A percentile compares a stretch with the other conserved stretches of the same genome.
These are phyloP conservation scores for Eristalinus aeneus DNA, from an alignment of 2,888 invertebrate species.

Conservation along the genomic window DNA sequence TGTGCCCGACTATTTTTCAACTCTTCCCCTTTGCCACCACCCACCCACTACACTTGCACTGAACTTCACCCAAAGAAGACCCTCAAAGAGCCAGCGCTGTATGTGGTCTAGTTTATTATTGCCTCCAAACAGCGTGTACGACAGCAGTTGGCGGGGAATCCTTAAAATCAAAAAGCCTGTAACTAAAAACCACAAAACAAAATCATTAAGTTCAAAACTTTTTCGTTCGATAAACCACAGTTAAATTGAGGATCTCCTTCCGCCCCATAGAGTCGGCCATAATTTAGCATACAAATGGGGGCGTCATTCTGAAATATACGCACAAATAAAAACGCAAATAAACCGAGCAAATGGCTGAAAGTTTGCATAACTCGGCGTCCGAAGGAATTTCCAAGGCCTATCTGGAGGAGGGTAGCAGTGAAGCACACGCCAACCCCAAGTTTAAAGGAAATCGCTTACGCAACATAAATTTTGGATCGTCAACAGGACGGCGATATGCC, in stretches of 20 bases:
- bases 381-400: conserved; percentile 27
- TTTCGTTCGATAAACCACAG: conserved; percentile 47
- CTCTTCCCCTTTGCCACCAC: not conserved
- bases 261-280: conserved; percentile 39
- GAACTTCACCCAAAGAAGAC: not conserved
- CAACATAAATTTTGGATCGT: conserved; percentile 67
- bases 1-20: not conserved
- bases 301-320: conserved; percentile 39
- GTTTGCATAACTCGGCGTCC: conserved; percentile 49
- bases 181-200: conserved; percentile 48
- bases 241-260: conserved; percentile 41
- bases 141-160: not conserved
- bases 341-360: conserved; percentile 57
- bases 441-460: conserved; percentile 64
- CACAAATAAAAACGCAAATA: conserved; percentile 67
- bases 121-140: not conserved
- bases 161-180: conserved; percentile 37
- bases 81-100: not conserved
- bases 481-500: conserved; percentile 41
- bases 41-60: not conserved
- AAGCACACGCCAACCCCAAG: not conserved
- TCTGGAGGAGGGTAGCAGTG: not conserved
- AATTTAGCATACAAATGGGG: conserved; percentile 62
- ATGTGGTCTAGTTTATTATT: not conserved
- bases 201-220: conserved; percentile 48